These are phyloP conservation scores for Torymus tubicola DNA, from an alignment of 2,888 invertebrate species.

Conservation along the genomic window DNA sequence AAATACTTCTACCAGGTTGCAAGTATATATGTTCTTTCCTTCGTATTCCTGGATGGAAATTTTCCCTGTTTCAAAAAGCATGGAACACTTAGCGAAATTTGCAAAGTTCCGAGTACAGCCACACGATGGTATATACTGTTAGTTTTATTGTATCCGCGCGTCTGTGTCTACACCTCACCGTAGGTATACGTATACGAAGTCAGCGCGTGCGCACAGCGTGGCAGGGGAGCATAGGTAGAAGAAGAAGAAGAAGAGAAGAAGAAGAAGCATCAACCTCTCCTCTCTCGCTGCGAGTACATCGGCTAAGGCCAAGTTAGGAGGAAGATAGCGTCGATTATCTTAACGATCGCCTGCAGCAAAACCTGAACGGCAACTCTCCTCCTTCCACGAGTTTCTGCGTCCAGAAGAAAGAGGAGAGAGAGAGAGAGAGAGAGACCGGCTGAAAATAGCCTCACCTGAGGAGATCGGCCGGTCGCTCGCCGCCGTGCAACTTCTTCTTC, in stretches of 20 bases:
- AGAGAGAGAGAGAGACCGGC: slow-evolving; percentile 49
- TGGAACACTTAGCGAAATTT: too few species aligned
- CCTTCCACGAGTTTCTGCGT: slow-evolving; percentile 59
- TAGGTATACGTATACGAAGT: too few species aligned
- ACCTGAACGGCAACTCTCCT: slow-evolving; percentile 75
- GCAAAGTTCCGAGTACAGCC: not conserved
- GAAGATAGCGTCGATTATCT: slow-evolving; percentile 76
- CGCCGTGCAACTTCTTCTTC: slow-evolving; percentile 53
- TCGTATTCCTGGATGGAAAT: too few species aligned
- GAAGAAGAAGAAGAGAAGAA: too few species aligned
- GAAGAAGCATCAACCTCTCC: too few species aligned
- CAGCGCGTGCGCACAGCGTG: too few species aligned
- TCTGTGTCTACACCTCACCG: not conserved
- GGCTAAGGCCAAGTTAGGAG: slow-evolving; percentile 73
- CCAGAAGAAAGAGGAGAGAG: slow-evolving; percentile 61
- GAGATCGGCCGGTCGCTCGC: slow-evolving; percentile 31
- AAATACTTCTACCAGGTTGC: too few species aligned
- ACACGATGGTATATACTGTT: slow-evolving; percentile 25
- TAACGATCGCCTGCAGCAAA: slow-evolving; percentile 75
- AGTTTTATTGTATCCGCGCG: slow-evolving; percentile 47
- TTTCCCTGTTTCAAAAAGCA: too few species aligned
- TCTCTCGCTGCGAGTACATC: slow-evolving; percentile 43
- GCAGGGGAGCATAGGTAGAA: too few species aligned
- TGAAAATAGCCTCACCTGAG: slow-evolving; percentile 65
- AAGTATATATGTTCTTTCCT: too few species aligned